phyloP scores from a whole-genome alignment of 2,888 invertebrate species.

The Sclerodermus sp. region DNA sequence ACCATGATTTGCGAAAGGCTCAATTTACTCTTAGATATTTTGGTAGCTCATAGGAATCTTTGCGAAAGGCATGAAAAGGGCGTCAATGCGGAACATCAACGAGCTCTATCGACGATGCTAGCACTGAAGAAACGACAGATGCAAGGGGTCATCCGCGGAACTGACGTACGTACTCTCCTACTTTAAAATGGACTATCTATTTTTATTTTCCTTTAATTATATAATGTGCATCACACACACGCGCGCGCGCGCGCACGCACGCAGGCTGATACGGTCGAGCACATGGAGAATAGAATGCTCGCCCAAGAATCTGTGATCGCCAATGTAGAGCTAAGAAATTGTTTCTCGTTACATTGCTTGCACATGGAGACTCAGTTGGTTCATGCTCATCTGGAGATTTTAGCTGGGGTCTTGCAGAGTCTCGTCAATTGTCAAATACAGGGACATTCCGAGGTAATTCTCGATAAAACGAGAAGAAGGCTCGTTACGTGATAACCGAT shows the following conservation, averaged over 20 bases:
- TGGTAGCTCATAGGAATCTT: slow-evolving; percentile 62
- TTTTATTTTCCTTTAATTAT: too few species aligned
- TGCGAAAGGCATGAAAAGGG: slow-evolving; percentile 67
- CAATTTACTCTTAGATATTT: slow-evolving; percentile 61
- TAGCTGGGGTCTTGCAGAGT: slow-evolving; percentile 63
- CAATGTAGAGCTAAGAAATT: slow-evolving; percentile 64
- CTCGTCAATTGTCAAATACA: slow-evolving; percentile 62
- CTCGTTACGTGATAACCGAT: too few species aligned
- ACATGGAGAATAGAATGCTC: slow-evolving; percentile 65
- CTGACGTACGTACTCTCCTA: slow-evolving; percentile 62
- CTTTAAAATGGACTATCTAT: slow-evolving; percentile 7
- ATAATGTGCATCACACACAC: slow-evolving; percentile 9
- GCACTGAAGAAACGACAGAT: slow-evolving; percentile 66
- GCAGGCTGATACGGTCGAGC: slow-evolving; percentile 66
- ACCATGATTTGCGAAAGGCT: slow-evolving; percentile 63
- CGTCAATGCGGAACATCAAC: slow-evolving; percentile 65
- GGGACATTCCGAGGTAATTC: slow-evolving; percentile 62
- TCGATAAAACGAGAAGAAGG: too few species aligned
- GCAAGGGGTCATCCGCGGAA: slow-evolving; percentile 66
- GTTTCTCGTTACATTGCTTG: slow-evolving; percentile 66
- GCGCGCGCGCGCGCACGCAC: background rate
- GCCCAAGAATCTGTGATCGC: slow-evolving; percentile 67
- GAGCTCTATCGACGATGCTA: slow-evolving; percentile 65
- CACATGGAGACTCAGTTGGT: slow-evolving; percentile 67
- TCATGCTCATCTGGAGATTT: slow-evolving; percentile 64